Percentiles rank a stretch among this genome's conserved stretches.
Conservation (phyloP, 2,888 invertebrate species). For the Cybosia mesomella region DNA sequence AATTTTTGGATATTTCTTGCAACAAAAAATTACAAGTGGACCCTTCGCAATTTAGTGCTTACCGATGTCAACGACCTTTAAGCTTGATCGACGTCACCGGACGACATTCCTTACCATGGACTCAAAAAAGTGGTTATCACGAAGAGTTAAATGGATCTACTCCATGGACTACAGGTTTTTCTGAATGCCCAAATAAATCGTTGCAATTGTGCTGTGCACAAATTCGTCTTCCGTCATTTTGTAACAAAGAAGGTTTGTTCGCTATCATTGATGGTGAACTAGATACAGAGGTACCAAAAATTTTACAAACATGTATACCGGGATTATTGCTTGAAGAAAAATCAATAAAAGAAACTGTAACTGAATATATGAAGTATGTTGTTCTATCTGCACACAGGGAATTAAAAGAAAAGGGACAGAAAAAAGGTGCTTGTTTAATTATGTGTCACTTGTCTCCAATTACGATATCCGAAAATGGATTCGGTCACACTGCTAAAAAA, state of each 20-base stretch:
- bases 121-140: slow-evolving; percentile 82
- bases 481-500: slow-evolving; percentile 87
- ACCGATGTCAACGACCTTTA: slow-evolving; percentile 92
- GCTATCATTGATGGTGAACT: slow-evolving; percentile 94
- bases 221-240: slow-evolving; percentile 92
- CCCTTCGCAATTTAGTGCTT: slow-evolving; percentile 92
- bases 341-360: slow-evolving; percentile 92
- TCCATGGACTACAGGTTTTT: slow-evolving; percentile 94
- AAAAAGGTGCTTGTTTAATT: slow-evolving; percentile 91
- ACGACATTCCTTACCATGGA: slow-evolving; percentile 90
- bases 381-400: slow-evolving; percentile 93
- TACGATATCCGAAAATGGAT: slow-evolving; percentile 87
- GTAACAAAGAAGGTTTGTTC: slow-evolving; percentile 93
- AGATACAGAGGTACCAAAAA: slow-evolving; percentile 90
- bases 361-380: slow-evolving; percentile 94
- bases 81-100: slow-evolving; percentile 95
- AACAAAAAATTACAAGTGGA: slow-evolving; percentile 94
- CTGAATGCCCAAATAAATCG: slow-evolving; percentile 92
- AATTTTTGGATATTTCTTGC: slow-evolving; percentile 94
- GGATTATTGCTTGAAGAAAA: slow-evolving; percentile 93
- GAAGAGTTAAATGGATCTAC: slow-evolving; percentile 86
- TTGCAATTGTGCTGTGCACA: slow-evolving; percentile 92
- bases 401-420: slow-evolving; percentile 91
- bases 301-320: slow-evolving; percentile 91
- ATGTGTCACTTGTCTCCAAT: slow-evolving; percentile 91